These are phyloP conservation scores for Pristionchus maxplancki DNA, from an alignment of 2,888 invertebrate species.

Conservation along the genomic window DNA sequence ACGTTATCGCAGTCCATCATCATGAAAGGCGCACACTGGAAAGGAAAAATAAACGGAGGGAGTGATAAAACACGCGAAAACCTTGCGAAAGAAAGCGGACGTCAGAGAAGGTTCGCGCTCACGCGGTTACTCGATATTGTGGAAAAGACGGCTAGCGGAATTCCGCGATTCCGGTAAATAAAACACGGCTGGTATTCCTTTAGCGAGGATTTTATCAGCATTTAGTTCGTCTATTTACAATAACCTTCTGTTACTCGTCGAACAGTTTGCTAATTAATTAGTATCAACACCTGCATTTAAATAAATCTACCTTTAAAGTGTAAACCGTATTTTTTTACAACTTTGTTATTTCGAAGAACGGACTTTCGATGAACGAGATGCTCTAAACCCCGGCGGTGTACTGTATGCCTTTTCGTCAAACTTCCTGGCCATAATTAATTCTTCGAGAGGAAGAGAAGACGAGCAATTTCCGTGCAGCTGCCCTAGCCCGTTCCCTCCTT, in stretches of 20 bases:
- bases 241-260: too few relatives aligned
- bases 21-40: conserved; percentile 1
- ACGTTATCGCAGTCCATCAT: conserved; percentile 69
- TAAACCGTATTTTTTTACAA: too few relatives aligned
- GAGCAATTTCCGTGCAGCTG: conserved; percentile 35
- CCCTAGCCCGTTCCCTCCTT: not conserved
- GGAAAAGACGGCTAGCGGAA: not conserved
- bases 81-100: not conserved
- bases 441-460: not conserved
- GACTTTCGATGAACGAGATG: not conserved
- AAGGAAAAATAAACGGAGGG: not conserved
- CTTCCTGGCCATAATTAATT: not conserved
- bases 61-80: not conserved
- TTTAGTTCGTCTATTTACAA: too few relatives aligned
- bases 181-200: too few relatives aligned
- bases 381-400: not conserved
- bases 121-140: not conserved
- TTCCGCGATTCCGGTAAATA: not conserved
- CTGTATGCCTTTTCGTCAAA: not conserved
- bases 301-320: too few relatives aligned
- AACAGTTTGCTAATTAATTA: too few relatives aligned
- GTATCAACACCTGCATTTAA: too few relatives aligned
- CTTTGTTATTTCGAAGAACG: too few relatives aligned
- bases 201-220: too few relatives aligned
- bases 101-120: not conserved